Evolutionary conservation across 2,888 invertebrate genomes (phyloP).

Genomic region (Deroplatys truncata): DNA sequence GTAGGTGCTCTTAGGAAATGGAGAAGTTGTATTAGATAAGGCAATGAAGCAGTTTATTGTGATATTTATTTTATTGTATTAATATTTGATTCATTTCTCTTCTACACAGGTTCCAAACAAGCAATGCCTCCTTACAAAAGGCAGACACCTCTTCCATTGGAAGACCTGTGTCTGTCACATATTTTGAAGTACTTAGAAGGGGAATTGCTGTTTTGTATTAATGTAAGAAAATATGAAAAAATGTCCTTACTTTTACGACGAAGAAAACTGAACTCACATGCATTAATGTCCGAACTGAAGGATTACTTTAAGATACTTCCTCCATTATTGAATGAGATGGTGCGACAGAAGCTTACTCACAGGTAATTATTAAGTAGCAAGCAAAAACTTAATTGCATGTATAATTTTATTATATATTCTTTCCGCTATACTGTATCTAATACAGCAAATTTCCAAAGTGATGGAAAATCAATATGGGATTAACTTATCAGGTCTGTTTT

Average conservation of each 20-base stretch:
- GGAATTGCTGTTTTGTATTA: constrained; percentile 11
- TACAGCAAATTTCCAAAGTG: no score
- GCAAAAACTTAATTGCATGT: neutral
- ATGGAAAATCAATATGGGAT: no score
- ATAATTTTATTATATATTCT: no score
- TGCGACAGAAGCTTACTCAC: constrained; percentile 20
- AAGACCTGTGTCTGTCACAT: constrained; percentile 19
- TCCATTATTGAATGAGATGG: constrained; percentile 22
- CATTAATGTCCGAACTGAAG: constrained; percentile 9
- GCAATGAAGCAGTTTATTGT: neutral
- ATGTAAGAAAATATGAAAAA: constrained; percentile 18
- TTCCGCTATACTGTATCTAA: no score
- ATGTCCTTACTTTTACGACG: constrained; percentile 23
- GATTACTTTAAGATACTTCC: constrained; percentile 19
- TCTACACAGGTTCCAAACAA: neutral
- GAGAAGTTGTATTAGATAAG: neutral
- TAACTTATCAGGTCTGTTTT: no score
- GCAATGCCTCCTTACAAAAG: constrained; percentile 19
- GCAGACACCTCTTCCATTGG: constrained; percentile 8
- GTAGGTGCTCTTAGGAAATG: neutral
- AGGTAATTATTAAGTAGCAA: neutral
- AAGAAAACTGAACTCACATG: constrained; percentile 16
- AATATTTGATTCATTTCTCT: neutral
- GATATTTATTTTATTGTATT: neutral
- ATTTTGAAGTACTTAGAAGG: constrained; percentile 15